Conservation (phyloP, 2,888 invertebrate genomes). For the Odontothrips loti region DNA sequence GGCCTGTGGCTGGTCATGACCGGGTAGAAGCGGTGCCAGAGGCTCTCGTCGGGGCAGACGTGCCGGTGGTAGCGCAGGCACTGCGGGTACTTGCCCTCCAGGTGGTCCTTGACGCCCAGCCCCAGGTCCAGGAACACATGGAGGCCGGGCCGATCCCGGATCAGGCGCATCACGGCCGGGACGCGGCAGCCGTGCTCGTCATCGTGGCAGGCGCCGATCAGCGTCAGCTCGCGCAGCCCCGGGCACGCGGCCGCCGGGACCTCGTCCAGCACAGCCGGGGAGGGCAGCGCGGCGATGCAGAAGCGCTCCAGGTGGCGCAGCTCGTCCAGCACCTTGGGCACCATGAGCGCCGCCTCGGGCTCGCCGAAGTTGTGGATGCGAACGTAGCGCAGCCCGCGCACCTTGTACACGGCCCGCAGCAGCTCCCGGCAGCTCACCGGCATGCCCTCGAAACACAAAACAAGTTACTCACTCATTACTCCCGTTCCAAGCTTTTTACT, state of each 20-base stretch:
- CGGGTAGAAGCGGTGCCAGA: conserved; percentile 6
- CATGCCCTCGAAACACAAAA: conserved; percentile 1
- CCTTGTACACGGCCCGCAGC: not conserved
- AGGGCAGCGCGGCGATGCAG: not conserved
- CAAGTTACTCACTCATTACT: not conserved
- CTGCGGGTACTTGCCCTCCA: not conserved
- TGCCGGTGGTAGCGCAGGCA: not conserved
- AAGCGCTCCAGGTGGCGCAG: conserved; percentile 2
- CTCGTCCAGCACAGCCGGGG: not conserved
- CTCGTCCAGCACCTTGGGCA: not conserved
- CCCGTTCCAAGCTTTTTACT: not conserved
- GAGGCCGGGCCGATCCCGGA: not conserved
- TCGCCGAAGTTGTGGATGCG: conserved; percentile 22
- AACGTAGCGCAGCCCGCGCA: conserved; percentile 10
- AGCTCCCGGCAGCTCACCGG: not conserved
- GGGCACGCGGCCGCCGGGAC: not conserved
- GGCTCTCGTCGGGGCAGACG: conserved; percentile 8
- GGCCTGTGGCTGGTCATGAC: not conserved
- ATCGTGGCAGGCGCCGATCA: not conserved
- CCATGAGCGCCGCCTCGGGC: not conserved
- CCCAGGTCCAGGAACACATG: conserved; percentile 23
- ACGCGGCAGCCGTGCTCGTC: not conserved
- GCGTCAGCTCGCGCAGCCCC: not conserved
- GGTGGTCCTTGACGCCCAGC: not conserved
- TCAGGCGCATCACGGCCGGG: not conserved